These are phyloP conservation scores for Drosophila grimshawi DNA, from an alignment of 1,140 invertebrate species.

Conservation along the genomic window DNA sequence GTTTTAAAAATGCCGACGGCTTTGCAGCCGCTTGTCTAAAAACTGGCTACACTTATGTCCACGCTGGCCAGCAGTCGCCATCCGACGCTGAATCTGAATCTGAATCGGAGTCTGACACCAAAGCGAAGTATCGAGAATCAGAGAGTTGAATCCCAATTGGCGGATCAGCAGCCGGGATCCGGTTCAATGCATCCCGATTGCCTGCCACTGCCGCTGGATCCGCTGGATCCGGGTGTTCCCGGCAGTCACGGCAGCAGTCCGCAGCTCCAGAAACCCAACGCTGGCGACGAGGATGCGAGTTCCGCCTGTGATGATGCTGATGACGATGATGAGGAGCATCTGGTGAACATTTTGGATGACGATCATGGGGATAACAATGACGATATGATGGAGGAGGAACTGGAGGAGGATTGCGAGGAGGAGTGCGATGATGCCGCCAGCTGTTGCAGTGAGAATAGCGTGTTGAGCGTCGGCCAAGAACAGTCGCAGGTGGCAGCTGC, in stretches of 20 bases:
- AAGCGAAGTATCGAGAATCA: slow-evolving; percentile 33
- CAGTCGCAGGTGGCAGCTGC: slow-evolving; percentile 73
- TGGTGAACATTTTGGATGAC: slow-evolving; percentile 67
- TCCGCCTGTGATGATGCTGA: slow-evolving; percentile 38
- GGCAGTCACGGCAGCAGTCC: slow-evolving; percentile 63
- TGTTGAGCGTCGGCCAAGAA: slow-evolving; percentile 89
- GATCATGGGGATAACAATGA: slow-evolving; percentile 39
- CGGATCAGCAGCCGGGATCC: slow-evolving; percentile 9
- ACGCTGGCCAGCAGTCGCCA: slow-evolving; percentile 75
- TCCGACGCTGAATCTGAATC: slow-evolving; percentile 59
- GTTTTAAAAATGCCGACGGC: slow-evolving; percentile 43
- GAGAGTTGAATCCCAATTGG: not conserved
- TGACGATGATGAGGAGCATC: slow-evolving; percentile 12
- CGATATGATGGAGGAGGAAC: slow-evolving; percentile 13
- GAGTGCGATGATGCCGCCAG: slow-evolving; percentile 66
- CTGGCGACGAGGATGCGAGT: slow-evolving; percentile 39
- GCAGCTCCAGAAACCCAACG: slow-evolving; percentile 45
- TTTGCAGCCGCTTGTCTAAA: slow-evolving; percentile 7
- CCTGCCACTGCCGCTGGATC: slow-evolving; percentile 60
- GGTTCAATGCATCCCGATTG: slow-evolving; percentile 72
- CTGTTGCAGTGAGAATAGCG: slow-evolving; percentile 88
- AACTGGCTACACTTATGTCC: slow-evolving; percentile 66
- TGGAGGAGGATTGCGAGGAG: not conserved
- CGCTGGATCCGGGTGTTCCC: slow-evolving; percentile 28
- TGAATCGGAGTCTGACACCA: slow-evolving; percentile 59